phyloP scores from a whole-genome alignment of 2,888 invertebrate species.

The Gibbula magus region DNA sequence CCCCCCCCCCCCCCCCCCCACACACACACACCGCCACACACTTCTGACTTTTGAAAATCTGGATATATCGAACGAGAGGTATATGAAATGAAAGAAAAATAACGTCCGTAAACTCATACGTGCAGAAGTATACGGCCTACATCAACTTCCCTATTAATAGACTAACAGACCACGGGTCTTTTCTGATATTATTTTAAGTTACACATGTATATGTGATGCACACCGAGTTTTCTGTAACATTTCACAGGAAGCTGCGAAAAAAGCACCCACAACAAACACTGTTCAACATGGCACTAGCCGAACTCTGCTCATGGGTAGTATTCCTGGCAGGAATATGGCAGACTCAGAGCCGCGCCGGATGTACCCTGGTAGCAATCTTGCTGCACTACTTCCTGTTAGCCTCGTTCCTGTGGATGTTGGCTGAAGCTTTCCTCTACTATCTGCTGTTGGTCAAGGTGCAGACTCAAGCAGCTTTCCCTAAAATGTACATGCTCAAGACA shows the following conservation, averaged over 20 bases:
- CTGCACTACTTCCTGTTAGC: slow-evolving; percentile 81
- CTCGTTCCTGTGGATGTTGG: slow-evolving; percentile 81
- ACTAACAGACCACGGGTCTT: no score
- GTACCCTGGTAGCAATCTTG: slow-evolving; percentile 80
- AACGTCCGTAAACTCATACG: no score
- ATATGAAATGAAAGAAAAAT: no score
- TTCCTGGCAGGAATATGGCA: slow-evolving; percentile 71
- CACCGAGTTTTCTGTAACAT: neutral
- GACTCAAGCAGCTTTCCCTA: slow-evolving; percentile 76
- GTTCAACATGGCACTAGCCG: slow-evolving; percentile 80
- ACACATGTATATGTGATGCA: no score
- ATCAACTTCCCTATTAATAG: no score
- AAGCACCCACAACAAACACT: slow-evolving; percentile 82
- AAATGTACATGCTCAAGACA: slow-evolving; percentile 81
- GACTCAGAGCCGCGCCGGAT: slow-evolving; percentile 74
- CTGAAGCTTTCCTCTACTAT: slow-evolving; percentile 82
- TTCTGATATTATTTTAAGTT: no score
- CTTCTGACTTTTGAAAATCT: no score
- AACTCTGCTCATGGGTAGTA: slow-evolving; percentile 79
- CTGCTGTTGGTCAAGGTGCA: slow-evolving; percentile 82
- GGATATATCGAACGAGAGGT: no score
- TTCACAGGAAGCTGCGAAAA: slow-evolving; percentile 78
- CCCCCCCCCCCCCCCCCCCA: no score
- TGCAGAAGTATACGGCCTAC: no score
- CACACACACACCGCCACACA: no score